Percentiles rank a stretch among this genome's conserved stretches.
These are phyloP conservation scores for Sarcophaga peregrina DNA, from an alignment of 1,140 invertebrate species.

Conservation along the genomic window DNA sequence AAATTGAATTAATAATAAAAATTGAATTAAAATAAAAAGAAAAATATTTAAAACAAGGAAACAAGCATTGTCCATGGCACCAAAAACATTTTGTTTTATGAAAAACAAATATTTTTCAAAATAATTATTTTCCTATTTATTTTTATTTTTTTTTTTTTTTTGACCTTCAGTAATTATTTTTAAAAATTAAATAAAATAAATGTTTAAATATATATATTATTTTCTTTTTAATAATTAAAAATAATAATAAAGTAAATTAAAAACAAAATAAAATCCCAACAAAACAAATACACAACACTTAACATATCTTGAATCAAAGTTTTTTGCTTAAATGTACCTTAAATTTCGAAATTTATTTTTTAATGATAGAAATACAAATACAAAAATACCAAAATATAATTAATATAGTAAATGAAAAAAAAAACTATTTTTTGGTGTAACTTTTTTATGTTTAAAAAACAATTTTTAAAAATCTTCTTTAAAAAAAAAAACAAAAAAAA, in stretches of 20 bases:
- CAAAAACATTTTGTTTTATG: neutral
- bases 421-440: conserved; percentile 5
- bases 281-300: neutral
- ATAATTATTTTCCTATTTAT: neutral
- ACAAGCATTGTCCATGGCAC: conserved; percentile 27
- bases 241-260: no score
- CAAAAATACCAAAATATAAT: no score
- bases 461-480: no score
- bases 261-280: neutral
- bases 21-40: conserved; percentile 20
- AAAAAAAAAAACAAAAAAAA: no score
- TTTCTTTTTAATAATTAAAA: no score
- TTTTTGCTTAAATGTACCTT: conserved; percentile 38
- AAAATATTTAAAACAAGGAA: neutral
- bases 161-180: conserved; percentile 10
- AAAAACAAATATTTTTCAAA: neutral
- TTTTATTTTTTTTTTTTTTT: neutral
- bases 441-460: neutral
- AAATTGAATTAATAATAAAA: neutral
- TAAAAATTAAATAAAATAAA: neutral
- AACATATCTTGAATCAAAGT: conserved; percentile 30
- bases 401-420: no score
- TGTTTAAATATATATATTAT: conserved; percentile 2
- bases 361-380: neutral
- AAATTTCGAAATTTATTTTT: conserved; percentile 34